These are phyloP conservation scores for Diadophis punctatus DNA, from an alignment of 2,113 vertebrate species.

Conservation along the genomic window DNA sequence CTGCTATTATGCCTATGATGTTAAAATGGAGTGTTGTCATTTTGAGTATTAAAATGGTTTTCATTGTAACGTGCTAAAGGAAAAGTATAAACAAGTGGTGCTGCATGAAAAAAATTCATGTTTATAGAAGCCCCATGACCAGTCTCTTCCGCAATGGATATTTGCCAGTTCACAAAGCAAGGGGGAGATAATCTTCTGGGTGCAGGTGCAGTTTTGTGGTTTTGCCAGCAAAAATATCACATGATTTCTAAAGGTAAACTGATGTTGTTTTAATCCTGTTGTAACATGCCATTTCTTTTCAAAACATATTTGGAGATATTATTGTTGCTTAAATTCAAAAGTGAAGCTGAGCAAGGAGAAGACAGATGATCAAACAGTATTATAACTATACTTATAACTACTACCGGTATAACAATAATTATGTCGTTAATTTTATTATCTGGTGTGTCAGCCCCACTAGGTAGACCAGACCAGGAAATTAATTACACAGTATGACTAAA, in stretches of 20 bases:
- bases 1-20: background rate
- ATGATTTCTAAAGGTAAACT: background rate
- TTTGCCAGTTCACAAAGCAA: conserved; percentile 56
- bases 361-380: background rate
- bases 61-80: conserved; percentile 49
- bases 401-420: background rate
- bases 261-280: conserved; percentile 37
- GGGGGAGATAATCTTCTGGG: conserved; percentile 25
- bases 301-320: background rate
- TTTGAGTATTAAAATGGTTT: conserved; percentile 56
- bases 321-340: background rate
- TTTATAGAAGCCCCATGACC: background rate
- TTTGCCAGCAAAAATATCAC: conserved; percentile 54
- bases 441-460: background rate
- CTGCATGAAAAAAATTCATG: conserved; percentile 47
- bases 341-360: conserved; percentile 3
- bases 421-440: background rate
- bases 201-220: conserved; percentile 60
- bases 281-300: conserved; percentile 55
- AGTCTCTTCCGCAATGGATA: conserved; percentile 26
- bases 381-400: background rate
- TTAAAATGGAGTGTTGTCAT: conserved; percentile 53
- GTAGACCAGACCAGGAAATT: background rate
- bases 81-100: conserved; percentile 48
- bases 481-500: background rate